These are phyloP conservation scores for Rhinella marina DNA, from an alignment of 2,797 vertebrate species.

Conservation along the genomic window DNA sequence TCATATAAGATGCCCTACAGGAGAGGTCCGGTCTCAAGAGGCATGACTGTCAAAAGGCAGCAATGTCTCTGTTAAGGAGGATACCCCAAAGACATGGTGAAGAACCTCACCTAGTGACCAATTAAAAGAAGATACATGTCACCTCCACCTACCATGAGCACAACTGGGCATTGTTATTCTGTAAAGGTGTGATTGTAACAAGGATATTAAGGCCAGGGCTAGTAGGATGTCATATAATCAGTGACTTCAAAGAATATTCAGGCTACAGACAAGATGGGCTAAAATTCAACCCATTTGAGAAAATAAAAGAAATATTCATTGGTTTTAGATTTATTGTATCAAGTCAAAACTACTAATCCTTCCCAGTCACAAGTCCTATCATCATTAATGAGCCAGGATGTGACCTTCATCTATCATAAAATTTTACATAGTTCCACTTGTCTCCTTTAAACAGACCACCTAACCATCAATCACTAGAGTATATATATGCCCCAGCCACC, in stretches of 20 bases:
- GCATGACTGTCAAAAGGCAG: slow-evolving; percentile 51
- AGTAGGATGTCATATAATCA: slow-evolving; percentile 11
- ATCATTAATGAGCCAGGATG: not conserved
- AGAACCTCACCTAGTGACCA: slow-evolving; percentile 59
- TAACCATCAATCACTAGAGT: too few relatives aligned
- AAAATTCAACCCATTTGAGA: not conserved
- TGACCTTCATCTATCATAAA: not conserved
- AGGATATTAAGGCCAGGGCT: slow-evolving; percentile 47
- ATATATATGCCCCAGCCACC: too few relatives aligned
- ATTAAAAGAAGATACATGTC: slow-evolving; percentile 57
- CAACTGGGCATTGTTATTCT: slow-evolving; percentile 58
- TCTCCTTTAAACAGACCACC: not conserved
- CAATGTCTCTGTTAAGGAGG: slow-evolving; percentile 42
- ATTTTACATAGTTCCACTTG: not conserved
- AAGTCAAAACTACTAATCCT: not conserved
- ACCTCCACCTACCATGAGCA: slow-evolving; percentile 35
- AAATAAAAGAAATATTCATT: too few relatives aligned
- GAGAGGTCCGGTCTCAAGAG: slow-evolving; percentile 46
- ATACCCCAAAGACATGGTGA: slow-evolving; percentile 49
- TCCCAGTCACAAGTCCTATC: not conserved
- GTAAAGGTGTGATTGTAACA: not conserved
- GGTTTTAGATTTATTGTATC: too few relatives aligned
- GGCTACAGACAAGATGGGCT: not conserved
- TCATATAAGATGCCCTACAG: slow-evolving; percentile 49
- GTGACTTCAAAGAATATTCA: slow-evolving; percentile 15